phyloP scores from a whole-genome alignment of 2,113 vertebrate genomes.

The Pygoscelis antarcticus region DNA sequence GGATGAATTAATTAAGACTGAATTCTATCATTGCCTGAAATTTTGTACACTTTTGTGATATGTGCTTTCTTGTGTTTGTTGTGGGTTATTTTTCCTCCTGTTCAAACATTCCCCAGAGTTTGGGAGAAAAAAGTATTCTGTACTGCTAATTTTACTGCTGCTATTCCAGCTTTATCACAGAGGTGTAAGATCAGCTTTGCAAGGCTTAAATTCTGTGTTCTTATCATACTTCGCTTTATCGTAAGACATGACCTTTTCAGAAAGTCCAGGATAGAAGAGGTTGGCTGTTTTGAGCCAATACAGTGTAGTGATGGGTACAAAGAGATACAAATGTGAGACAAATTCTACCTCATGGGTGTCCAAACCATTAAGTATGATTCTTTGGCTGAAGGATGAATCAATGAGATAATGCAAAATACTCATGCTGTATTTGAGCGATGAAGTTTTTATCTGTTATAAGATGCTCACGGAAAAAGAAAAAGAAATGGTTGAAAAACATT shows the following conservation, averaged over 20 bases:
- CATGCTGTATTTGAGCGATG: neutral
- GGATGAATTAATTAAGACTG: neutral
- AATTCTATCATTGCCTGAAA: neutral
- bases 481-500: neutral
- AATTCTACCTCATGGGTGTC: neutral
- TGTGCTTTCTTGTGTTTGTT: neutral
- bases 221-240: neutral
- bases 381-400: neutral
- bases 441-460: neutral
- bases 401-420: neutral
- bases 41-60: neutral
- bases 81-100: neutral
- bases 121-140: neutral
- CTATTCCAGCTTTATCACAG: neutral
- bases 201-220: neutral
- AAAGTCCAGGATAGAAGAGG: neutral
- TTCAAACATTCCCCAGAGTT: neutral
- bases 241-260: neutral
- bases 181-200: neutral
- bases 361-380: neutral
- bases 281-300: neutral
- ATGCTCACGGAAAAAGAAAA: neutral
- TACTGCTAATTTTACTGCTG: neutral
- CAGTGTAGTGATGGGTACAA: neutral
- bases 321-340: neutral